Conservation (phyloP, 2,113 vertebrate genomes). For the Hemiprocne comata region DNA sequence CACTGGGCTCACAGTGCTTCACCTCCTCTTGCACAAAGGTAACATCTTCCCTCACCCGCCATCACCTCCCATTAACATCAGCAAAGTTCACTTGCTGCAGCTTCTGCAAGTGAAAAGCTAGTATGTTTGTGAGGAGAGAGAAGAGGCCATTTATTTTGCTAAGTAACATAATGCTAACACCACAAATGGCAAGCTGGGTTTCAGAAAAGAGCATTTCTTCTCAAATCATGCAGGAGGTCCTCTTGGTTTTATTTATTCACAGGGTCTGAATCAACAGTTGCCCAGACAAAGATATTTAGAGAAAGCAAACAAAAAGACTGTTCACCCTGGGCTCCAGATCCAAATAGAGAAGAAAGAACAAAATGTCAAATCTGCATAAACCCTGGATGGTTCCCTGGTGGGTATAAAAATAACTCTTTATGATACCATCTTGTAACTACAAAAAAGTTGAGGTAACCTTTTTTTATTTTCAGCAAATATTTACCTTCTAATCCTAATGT, state of each 20-base stretch:
- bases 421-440: neutral
- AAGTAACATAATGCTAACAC: neutral
- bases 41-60: neutral
- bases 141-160: neutral
- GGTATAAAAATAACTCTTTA: neutral
- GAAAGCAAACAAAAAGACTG: constrained; percentile 1
- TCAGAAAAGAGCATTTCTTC: constrained; percentile 10
- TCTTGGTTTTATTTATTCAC: neutral
- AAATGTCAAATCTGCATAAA: constrained; percentile 68
- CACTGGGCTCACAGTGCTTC: neutral
- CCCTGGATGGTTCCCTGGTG: neutral
- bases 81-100: constrained; percentile 7
- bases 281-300: constrained; percentile 26
- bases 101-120: neutral
- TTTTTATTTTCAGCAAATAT: constrained; percentile 9
- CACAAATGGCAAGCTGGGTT: neutral
- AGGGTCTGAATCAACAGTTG: constrained; percentile 2
- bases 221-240: neutral
- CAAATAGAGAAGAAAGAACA: constrained; percentile 22
- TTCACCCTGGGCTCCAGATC: constrained; percentile 5
- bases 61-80: constrained; percentile 16
- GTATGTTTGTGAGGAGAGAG: neutral
- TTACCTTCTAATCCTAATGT: neutral
- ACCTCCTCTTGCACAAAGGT: neutral
- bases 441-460: constrained; percentile 14